Evolutionary conservation across 1,140 invertebrate genomes (phyloP).

Genomic region (Drosophila littoralis): DNA sequence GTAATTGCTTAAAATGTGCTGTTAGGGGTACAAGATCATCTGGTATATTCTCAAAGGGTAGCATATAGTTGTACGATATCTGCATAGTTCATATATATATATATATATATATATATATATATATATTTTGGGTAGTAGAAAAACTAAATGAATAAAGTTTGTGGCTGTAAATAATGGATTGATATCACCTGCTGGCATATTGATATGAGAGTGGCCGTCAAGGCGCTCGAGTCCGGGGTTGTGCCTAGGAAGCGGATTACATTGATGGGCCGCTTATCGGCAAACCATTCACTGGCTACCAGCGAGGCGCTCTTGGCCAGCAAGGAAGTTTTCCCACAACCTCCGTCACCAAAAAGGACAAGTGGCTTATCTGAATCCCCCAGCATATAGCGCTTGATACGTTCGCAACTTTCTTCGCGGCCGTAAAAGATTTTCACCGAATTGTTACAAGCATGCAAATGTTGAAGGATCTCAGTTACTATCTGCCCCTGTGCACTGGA

Average conservation of each 20-base stretch:
- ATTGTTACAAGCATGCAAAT: slow-evolving; percentile 98
- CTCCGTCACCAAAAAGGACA: slow-evolving; percentile 97
- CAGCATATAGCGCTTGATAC: slow-evolving; percentile 94
- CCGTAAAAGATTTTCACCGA: slow-evolving; percentile 98
- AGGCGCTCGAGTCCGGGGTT: slow-evolving; percentile 97
- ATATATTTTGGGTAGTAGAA: slow-evolving; percentile 19
- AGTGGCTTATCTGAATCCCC: slow-evolving; percentile 94
- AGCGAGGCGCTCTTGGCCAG: slow-evolving; percentile 96
- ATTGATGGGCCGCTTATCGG: slow-evolving; percentile 91
- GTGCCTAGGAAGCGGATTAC: slow-evolving; percentile 97
- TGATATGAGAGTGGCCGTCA: slow-evolving; percentile 96
- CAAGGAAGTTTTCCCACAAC: slow-evolving; percentile 98
- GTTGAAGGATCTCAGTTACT: slow-evolving; percentile 97
- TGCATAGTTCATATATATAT: slow-evolving; percentile 81
- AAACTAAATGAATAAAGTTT: slow-evolving; percentile 21
- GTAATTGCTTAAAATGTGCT: slow-evolving; percentile 96
- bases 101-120: neutral
- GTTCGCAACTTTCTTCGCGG: slow-evolving; percentile 93
- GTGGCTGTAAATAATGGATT: slow-evolving; percentile 29
- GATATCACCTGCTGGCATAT: slow-evolving; percentile 94
- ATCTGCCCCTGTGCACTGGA: slow-evolving; percentile 96
- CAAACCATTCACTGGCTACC: slow-evolving; percentile 90
- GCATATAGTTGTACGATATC: slow-evolving; percentile 97
- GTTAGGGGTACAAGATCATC: slow-evolving; percentile 98
- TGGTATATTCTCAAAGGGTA: slow-evolving; percentile 96